Percentiles rank a stretch among this genome's conserved stretches.
Evolutionary conservation across 2,113 vertebrate species (phyloP).

Genomic region (Silurus glanis): DNA sequence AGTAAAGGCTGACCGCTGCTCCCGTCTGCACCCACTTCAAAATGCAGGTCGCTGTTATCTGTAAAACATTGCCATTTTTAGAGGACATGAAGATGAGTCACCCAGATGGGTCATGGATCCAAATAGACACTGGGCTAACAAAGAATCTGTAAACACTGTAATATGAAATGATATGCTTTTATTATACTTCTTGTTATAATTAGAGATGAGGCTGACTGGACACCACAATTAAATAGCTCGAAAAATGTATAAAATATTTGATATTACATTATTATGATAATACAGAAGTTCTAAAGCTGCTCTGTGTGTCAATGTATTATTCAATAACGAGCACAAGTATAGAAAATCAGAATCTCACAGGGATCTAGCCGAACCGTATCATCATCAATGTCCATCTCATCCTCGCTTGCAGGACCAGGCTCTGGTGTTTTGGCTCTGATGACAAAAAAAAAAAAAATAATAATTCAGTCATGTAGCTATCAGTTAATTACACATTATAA

Average conservation of each 20-base stretch:
- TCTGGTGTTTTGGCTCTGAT: slow-evolving; percentile 81
- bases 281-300: background rate
- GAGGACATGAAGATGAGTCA: background rate
- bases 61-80: slow-evolving; percentile 8
- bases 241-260: background rate
- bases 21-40: slow-evolving; percentile 76
- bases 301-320: background rate
- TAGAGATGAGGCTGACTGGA: background rate
- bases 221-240: background rate
- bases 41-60: slow-evolving; percentile 86
- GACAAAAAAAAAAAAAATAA: background rate
- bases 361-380: slow-evolving; percentile 77
- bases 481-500: too few relatives aligned
- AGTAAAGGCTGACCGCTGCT: slow-evolving; percentile 80
- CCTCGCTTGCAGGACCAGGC: slow-evolving; percentile 64
- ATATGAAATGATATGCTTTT: too few relatives aligned
- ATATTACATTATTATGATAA: background rate
- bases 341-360: slow-evolving; percentile 68
- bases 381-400: slow-evolving; percentile 73
- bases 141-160: too few relatives aligned
- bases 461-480: background rate
- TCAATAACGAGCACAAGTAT: background rate
- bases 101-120: too few relatives aligned
- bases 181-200: background rate
- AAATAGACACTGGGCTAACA: too few relatives aligned